Evolutionary conservation across 2,888 invertebrate genomes (phyloP), one percentile per base, ranked within the genome.

Genomic region (Xanthorhoe designata): DNA sequence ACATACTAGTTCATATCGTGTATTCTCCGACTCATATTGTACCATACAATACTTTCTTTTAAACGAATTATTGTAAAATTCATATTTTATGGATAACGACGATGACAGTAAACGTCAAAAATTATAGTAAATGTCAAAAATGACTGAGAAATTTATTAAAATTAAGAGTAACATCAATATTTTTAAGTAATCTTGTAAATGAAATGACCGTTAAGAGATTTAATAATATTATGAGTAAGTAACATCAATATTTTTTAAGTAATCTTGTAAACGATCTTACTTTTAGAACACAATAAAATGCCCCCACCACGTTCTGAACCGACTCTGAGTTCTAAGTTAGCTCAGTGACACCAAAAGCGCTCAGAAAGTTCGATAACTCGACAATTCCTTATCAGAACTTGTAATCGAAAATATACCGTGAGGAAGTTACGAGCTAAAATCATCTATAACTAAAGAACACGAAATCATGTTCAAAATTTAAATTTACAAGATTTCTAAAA

Each of bases 381-480:
- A 71, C 61, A 70, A 75, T 70, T 73, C 73, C 68, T 73, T 72
- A 72, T 69, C 68, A 69, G 53, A 78, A 79, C 64, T 78, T 76
- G 62, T 76, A 74, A 78, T 77, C 76, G 65, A 75, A 77, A 76
- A 73, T 72, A 75, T 68, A 64, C 57, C 45, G 50, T 45, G 15
- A 53, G 57, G 50, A 68, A 68, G 47, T 67, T 63, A 47, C 38
- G 38, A 42, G 10, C 38, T 42, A 13, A 42, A 42, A 42, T 13
- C 13, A 42, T 42, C 1, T 38, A 38, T 42, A 13, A 3, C 10
- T 42, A 42, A 42, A 42, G 38, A 42, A 42, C 38, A 3, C 8
- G 35, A 35, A 9, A 35, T 13, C 38, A 42, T 42, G 38, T 13
- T 42, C 13, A n/a, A 13, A 13, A 42, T 42, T 42, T 42, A 13